phyloP scores from a whole-genome alignment of 2,113 vertebrate genomes.

The Odocoileus virginianus region DNA sequence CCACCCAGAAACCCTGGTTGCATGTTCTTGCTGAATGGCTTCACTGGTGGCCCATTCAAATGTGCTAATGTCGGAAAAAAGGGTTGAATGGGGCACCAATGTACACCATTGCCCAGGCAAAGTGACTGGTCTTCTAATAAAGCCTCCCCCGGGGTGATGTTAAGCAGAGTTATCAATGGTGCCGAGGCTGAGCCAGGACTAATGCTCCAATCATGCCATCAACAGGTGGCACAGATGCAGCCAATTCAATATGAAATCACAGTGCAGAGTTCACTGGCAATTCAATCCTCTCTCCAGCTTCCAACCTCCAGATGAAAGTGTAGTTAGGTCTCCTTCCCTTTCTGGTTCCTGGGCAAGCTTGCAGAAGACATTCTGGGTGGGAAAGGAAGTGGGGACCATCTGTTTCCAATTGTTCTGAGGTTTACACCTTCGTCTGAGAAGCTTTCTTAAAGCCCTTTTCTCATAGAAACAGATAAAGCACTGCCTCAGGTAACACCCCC shows the following conservation, averaged over 20 bases:
- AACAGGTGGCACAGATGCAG: constrained; percentile 82
- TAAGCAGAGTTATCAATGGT: constrained; percentile 83
- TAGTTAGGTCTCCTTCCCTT: constrained; percentile 58
- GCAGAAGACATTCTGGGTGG: constrained; percentile 17
- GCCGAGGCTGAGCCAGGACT: constrained; percentile 78
- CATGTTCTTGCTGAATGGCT: constrained; percentile 83
- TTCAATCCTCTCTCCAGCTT: constrained; percentile 73
- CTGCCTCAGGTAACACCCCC: constrained; percentile 33
- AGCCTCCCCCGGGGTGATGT: constrained; percentile 80
- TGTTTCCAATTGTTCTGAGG: constrained; percentile 64
- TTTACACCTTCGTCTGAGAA: constrained; percentile 61
- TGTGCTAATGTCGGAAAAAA: constrained; percentile 80
- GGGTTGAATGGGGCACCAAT: constrained; percentile 78
- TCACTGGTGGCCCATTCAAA: constrained; percentile 88
- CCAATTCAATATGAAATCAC: constrained; percentile 79
- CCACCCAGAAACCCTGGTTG: constrained; percentile 84
- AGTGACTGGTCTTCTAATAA: constrained; percentile 83
- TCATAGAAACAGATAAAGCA: constrained; percentile 54
- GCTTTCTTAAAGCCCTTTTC: constrained; percentile 59
- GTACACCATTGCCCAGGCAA: constrained; percentile 84
- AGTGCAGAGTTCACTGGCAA: constrained; percentile 77
- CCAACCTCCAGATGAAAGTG: constrained; percentile 67
- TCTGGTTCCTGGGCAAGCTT: constrained; percentile 50
- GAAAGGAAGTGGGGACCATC: constrained; percentile 44
- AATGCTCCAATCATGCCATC: constrained; percentile 83